Base-by-base conservation (phyloP, 2,797 vertebrate genomes). In the Neosilurus mollespiculum region DNA sequence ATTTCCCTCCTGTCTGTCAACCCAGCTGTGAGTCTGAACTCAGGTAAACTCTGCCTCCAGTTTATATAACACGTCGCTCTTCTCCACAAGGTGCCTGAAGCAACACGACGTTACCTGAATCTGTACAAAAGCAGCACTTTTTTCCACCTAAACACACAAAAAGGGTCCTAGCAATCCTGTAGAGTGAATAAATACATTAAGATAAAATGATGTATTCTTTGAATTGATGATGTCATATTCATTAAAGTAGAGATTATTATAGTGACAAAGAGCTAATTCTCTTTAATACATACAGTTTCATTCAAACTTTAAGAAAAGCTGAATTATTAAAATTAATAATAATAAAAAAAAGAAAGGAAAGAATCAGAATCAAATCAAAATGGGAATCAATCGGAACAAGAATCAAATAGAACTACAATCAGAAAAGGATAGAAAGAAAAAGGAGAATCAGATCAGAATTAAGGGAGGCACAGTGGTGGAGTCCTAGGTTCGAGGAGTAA, bases 11-110 rank as follows among this genome's bases (percentile, higher is more conserved):
- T 73, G 15, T 34, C 16, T 75, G 53, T 75, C n/a, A 20, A 58
- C 72, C 11, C 53, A 14, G 56, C 73, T 77, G 73, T 59, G 73
- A 22, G 30, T 75, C 71, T 75, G 71, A 75, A 75, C 53, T 58
- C 53, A 34, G 71, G 30, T 75, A 56, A 56, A 75, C 53, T n/a
- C 53, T 58, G 34, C 22, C 71, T 30, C 51, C 14, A 12, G 22
- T 51, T 49, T 24, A 15, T 53, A 53, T 53, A 53, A 71, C 43
- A 24, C 8, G 43, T 3, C 14, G 2, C n/a, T 71, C 43, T 51
- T 14, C 20, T 49, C 20, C 37, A 49, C 49, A 20, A 70, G 37
- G 18, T 2, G 4, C 69, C 4, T 1, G 69, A n/a, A 49, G 51
- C 43, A 53, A 24, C 69, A 24, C 5, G 22, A 71, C 0, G 6